Conservation (phyloP, 2,797 vertebrate species). For the Lagodon rhomboides region DNA sequence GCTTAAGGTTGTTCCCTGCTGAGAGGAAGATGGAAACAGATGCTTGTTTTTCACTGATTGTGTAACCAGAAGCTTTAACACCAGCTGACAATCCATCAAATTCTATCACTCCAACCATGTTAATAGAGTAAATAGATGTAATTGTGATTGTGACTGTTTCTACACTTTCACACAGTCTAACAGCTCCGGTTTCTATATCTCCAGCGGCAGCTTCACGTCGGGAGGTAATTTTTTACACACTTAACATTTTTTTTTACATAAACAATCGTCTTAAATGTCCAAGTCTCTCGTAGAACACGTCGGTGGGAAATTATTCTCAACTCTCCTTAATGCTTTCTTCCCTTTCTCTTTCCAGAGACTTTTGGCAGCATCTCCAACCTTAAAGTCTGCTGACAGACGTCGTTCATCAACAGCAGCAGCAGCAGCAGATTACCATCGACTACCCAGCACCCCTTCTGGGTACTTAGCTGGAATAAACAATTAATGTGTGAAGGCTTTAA, state of each 20-base stretch:
- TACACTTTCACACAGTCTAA: slow-evolving; percentile 6
- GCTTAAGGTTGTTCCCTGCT: slow-evolving; percentile 76
- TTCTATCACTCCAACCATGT: slow-evolving; percentile 12
- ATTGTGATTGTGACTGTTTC: slow-evolving; percentile 10
- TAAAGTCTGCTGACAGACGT: slow-evolving; percentile 50
- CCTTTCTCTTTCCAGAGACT: slow-evolving; percentile 1
- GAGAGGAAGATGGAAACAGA: slow-evolving; percentile 84
- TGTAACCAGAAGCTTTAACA: slow-evolving; percentile 82
- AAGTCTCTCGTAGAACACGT: slow-evolving; percentile 11
- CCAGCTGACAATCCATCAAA: slow-evolving; percentile 64
- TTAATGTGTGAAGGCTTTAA: slow-evolving; percentile 44
- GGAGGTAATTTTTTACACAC: slow-evolving; percentile 7
- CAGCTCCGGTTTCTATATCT: not conserved
- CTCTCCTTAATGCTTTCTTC: not conserved
- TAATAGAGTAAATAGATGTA: not conserved
- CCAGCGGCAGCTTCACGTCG: slow-evolving; percentile 14
- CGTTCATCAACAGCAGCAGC: slow-evolving; percentile 52
- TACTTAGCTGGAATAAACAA: slow-evolving; percentile 50
- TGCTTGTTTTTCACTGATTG: slow-evolving; percentile 75
- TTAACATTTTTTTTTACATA: slow-evolving; percentile 2
- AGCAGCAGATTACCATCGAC: slow-evolving; percentile 47
- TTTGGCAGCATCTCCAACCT: slow-evolving; percentile 41
- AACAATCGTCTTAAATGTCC: slow-evolving; percentile 11
- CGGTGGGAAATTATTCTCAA: slow-evolving; percentile 29
- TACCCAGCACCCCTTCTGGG: not conserved